Base-by-base conservation (phyloP, 2,888 invertebrate species). In the Steinernema scapterisci region DNA sequence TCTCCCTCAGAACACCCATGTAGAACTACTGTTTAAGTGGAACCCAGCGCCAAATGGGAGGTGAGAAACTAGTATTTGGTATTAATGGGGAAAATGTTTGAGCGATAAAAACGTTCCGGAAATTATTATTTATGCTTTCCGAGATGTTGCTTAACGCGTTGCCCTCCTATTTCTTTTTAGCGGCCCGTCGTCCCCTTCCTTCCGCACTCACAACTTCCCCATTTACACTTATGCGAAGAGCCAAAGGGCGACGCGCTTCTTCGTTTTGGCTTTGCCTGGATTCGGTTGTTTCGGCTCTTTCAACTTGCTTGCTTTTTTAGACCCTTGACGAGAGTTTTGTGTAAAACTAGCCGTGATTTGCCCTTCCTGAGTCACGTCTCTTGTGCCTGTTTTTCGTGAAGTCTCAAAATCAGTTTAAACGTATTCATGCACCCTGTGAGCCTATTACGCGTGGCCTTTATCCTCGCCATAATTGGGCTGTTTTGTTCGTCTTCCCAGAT, bases 101-200 rank as follows among this genome's bases (percentile, higher is more conserved):
- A 63, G 63, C 38, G 63, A 25, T 16, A 31, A 63, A 63, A 63
- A 25, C 31, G 6, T 63, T 63, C 63, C 63, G 63, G 31, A 63
- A 63, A 63, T 63, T 63, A 63, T 63, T 63, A 63, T 63, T 63
- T 63, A 63, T 63, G 63, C 63, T 63, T 31, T 27, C 31, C 27
- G 63, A n/a, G n/a, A 63, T 63, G 63, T 63, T 63, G 63, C 63
- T 63, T 63, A 63, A 63, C 63, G 63, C 63, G 63, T 31, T 63
- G 27, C 25, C 63, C 31, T 27, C 31, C 13, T 63, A 1, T 31
- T 63, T 9, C n/a, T 9, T 25, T 31, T 3, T 31, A 7, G 5
- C 31, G 9, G 5, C 1, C 9, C 63, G 27, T n/a, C 31, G 38
- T 63, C 63, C 27, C 23, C 54, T 21, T 25, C 23, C 54, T 11